Evolutionary conservation across 2,888 invertebrate genomes (phyloP).

Genomic region (Ectemnius cavifrons): DNA sequence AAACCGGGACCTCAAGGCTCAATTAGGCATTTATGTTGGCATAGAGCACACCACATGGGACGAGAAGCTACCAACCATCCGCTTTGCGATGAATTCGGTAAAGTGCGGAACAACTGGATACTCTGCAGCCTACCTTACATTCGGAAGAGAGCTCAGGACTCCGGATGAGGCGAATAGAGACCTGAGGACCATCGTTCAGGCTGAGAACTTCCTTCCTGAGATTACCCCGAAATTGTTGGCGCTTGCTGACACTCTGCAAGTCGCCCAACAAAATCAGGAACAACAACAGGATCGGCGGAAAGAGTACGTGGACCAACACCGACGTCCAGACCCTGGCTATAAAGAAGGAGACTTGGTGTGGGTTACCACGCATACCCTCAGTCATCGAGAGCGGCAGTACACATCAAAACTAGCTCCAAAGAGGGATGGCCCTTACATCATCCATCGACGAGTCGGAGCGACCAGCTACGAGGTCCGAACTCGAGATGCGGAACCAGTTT

Average conservation of each 20-base stretch:
- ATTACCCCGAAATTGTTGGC: not conserved
- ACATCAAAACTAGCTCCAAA: slow-evolving; percentile 1
- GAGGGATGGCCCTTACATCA: not conserved
- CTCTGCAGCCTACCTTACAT: slow-evolving; percentile 69
- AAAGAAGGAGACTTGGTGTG: not conserved
- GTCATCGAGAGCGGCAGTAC: not conserved
- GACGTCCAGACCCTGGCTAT: not conserved
- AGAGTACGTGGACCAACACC: not conserved
- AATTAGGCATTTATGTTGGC: slow-evolving; percentile 60
- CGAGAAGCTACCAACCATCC: slow-evolving; percentile 64
- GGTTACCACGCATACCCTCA: not conserved
- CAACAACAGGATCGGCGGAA: not conserved
- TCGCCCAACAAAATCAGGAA: not conserved
- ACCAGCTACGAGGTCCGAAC: not conserved
- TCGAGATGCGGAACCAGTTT: not conserved
- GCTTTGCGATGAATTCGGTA: slow-evolving; percentile 74
- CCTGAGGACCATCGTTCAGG: not conserved
- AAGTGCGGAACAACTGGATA: slow-evolving; percentile 62
- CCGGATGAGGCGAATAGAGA: slow-evolving; percentile 6
- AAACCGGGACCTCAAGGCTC: slow-evolving; percentile 68
- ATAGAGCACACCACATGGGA: slow-evolving; percentile 65
- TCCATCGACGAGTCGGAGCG: not conserved
- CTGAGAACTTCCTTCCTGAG: slow-evolving; percentile 16
- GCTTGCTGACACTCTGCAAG: not conserved
- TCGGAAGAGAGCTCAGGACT: slow-evolving; percentile 68